Evolutionary conservation across 2,113 vertebrate species (phyloP).

Genomic region (Emydocephalus ijimae): DNA sequence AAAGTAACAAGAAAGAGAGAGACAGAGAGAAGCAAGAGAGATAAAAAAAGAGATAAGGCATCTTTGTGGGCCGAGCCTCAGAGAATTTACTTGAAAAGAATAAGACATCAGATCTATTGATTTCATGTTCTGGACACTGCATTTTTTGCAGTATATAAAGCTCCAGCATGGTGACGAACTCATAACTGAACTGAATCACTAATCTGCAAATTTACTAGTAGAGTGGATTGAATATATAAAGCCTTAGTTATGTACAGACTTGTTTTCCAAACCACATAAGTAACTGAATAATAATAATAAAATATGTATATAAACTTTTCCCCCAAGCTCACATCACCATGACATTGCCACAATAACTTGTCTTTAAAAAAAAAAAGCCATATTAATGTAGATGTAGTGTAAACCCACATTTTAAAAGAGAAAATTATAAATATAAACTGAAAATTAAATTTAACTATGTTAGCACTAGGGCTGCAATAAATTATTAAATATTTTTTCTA

Average conservation of each 20-base stretch:
- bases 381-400: neutral
- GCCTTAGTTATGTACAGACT: conserved; percentile 21
- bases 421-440: neutral
- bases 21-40: neutral
- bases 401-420: neutral
- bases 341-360: neutral
- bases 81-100: conserved; percentile 24
- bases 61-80: conserved; percentile 21
- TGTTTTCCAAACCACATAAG: neutral
- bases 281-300: neutral
- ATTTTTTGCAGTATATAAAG: conserved; percentile 7
- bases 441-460: neutral
- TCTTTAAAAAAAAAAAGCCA: neutral
- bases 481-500: neutral
- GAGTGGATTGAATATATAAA: neutral
- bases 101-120: conserved; percentile 47
- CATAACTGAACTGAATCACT: conserved; percentile 42
- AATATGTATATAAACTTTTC: neutral
- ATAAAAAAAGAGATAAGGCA: neutral
- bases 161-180: conserved; percentile 28
- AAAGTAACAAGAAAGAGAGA: conserved; percentile 28
- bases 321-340: neutral
- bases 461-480: neutral
- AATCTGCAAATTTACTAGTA: conserved; percentile 47
- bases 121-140: conserved; percentile 35